These are phyloP conservation scores for Fragum whitleyi DNA, from an alignment of 2,888 invertebrate genomes.

Conservation along the genomic window DNA sequence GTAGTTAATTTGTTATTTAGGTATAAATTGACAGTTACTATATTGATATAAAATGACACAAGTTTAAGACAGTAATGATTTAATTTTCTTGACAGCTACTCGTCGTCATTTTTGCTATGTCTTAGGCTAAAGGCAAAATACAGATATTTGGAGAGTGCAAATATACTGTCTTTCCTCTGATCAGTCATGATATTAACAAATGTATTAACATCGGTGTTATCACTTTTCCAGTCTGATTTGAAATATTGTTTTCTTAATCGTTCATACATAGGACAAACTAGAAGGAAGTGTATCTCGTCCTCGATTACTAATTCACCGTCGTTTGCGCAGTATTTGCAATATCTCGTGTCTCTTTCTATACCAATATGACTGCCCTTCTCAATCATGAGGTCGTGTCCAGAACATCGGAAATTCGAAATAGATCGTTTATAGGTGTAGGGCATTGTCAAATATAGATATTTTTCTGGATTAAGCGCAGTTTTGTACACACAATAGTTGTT, in stretches of 20 bases:
- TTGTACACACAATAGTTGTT: conserved; percentile 24
- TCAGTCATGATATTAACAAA: conserved; percentile 12
- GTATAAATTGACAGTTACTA: no score
- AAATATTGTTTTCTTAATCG: conserved; percentile 24
- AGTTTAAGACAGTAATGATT: no score
- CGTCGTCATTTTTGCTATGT: no score
- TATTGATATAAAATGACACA: no score
- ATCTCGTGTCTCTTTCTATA: conserved; percentile 39
- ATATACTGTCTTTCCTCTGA: conserved; percentile 11
- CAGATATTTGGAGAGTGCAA: neutral
- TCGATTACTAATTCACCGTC: conserved; percentile 33
- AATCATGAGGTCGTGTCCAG: conserved; percentile 30
- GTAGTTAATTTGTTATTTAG: no score
- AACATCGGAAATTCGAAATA: conserved; percentile 38
- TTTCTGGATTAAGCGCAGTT: conserved; percentile 17
- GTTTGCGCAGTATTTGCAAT: conserved; percentile 27
- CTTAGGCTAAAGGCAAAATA: conserved; percentile 4
- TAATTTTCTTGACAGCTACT: no score
- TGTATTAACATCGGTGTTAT: neutral
- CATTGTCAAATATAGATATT: conserved; percentile 21
- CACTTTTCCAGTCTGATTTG: conserved; percentile 20
- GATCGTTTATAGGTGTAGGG: conserved; percentile 5
- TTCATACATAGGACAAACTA: conserved; percentile 31
- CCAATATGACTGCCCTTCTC: conserved; percentile 38
- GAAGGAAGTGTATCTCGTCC: conserved; percentile 34